Conservation (phyloP, 2,797 vertebrate species). For the Neoniphon sammara region DNA sequence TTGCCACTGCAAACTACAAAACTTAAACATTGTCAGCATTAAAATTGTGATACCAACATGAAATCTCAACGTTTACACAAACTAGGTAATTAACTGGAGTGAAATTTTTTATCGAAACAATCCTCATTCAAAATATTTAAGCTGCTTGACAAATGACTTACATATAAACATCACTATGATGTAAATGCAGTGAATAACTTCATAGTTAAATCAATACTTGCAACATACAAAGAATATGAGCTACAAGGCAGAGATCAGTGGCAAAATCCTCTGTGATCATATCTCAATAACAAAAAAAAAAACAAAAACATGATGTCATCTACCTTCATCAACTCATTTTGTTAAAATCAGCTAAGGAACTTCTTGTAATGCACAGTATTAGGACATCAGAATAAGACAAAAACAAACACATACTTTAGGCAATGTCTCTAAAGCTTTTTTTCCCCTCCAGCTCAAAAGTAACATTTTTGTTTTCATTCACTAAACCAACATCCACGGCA, state of each 20-base stretch:
- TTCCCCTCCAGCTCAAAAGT: background rate
- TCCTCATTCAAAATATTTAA: constrained; percentile 27
- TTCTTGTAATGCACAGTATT: constrained; percentile 41
- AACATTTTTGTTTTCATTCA: constrained; percentile 40
- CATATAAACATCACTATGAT: constrained; percentile 14
- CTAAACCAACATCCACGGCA: constrained; percentile 31
- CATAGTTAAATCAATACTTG: background rate
- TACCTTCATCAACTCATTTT: constrained; percentile 10
- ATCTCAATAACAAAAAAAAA: constrained; percentile 46
- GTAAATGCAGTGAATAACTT: constrained; percentile 17
- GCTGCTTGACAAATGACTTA: constrained; percentile 4
- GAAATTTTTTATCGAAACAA: constrained; percentile 10
- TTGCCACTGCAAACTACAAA: constrained; percentile 27
- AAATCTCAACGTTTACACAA: constrained; percentile 9
- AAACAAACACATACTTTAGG: constrained; percentile 8
- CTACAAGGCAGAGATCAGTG: constrained; percentile 24
- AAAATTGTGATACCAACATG: constrained; percentile 10
- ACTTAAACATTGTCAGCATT: constrained; percentile 18
- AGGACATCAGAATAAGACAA: constrained; percentile 20
- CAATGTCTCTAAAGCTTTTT: background rate
- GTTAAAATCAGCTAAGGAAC: constrained; percentile 5
- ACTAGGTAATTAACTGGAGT: constrained; percentile 21
- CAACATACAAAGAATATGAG: background rate
- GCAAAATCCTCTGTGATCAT: background rate
- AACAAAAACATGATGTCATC: background rate